Base-by-base conservation (phyloP, 2,888 invertebrate species). In the Pterobdella sp. region DNA sequence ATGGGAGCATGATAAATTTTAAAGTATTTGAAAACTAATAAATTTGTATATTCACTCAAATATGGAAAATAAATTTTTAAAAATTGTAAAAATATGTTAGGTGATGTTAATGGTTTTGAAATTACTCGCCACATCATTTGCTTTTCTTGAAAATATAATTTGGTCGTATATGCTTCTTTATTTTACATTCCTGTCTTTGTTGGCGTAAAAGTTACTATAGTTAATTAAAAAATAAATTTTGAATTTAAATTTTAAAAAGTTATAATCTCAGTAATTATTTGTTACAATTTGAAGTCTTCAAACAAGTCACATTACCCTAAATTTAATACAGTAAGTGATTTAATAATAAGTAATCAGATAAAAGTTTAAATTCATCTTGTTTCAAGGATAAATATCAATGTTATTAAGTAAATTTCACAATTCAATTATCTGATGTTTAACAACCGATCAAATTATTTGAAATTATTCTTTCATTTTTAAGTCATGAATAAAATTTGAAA, bases 81-180 rank as follows among this genome's bases (percentile, higher is more conserved):
- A n/a, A n/a, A n/a, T n/a, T n/a, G n/a, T n/a, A n/a, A n/a, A n/a
- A n/a, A n/a, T n/a, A n/a, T n/a, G n/a, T n/a, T n/a, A n/a, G n/a
- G n/a, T n/a, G n/a, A n/a, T n/a, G n/a, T n/a, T n/a, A n/a, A n/a
- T n/a, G n/a, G 22, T 14, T 42, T 7, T 42, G 49, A 14, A 56
- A n/a, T 56, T 56, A 26, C 18, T 56, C 60, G 60, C 60, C 7
- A 56, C 60, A 56, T 56, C 60, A 56, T 56, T 56, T 56, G n/a
- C n/a, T 56, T 56, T 7, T 18, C 26, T 26, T 42, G n/a, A 56
- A 56, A 56, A 56, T 56, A 56, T 56, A 56, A 56, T 56, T 56
- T 56, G 26, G 60, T 56, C 60, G 60, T 56, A 56, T 56, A 26
- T 56, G 60, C 60, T 56, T 56, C 4, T 56, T 56, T 26, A 26